Percentiles rank a stretch among this genome's conserved stretches.
Evolutionary conservation across 1,140 invertebrate genomes (phyloP).

Genomic region (Formica exsecta): DNA sequence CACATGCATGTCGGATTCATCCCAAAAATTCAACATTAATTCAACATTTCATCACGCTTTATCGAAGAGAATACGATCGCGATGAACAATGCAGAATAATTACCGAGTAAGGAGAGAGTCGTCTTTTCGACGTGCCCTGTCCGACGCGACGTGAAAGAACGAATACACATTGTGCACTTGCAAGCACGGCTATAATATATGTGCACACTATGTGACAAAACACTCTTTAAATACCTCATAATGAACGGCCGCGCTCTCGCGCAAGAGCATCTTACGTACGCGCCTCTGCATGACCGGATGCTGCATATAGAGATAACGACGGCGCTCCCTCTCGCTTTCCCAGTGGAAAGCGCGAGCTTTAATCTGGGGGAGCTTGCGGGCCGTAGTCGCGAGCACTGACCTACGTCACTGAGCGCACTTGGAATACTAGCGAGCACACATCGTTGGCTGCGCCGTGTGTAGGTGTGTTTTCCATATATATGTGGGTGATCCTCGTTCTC

Average conservation of each 20-base stretch:
- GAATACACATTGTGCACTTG: slow-evolving; percentile 41
- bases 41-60: background rate
- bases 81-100: background rate
- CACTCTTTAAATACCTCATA: slow-evolving; percentile 62
- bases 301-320: slow-evolving; percentile 13
- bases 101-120: slow-evolving; percentile 8
- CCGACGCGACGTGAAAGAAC: background rate
- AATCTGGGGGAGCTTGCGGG: slow-evolving; percentile 52
- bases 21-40: no score
- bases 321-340: background rate
- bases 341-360: slow-evolving; percentile 32
- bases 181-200: slow-evolving; percentile 40
- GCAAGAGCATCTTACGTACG: slow-evolving; percentile 60
- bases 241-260: slow-evolving; percentile 32
- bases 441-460: slow-evolving; percentile 30
- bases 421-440: slow-evolving; percentile 66
- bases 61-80: background rate
- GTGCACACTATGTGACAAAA: slow-evolving; percentile 34
- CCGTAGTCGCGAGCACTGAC: slow-evolving; percentile 77
- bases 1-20: background rate
- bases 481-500: slow-evolving; percentile 56
- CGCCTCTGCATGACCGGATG: slow-evolving; percentile 50
- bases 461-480: slow-evolving; percentile 7
- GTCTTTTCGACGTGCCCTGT: background rate
- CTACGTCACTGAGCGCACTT: slow-evolving; percentile 79